Conservation (phyloP, 2,113 vertebrate genomes). For the Sinocyclocheilus anophthalmus region DNA sequence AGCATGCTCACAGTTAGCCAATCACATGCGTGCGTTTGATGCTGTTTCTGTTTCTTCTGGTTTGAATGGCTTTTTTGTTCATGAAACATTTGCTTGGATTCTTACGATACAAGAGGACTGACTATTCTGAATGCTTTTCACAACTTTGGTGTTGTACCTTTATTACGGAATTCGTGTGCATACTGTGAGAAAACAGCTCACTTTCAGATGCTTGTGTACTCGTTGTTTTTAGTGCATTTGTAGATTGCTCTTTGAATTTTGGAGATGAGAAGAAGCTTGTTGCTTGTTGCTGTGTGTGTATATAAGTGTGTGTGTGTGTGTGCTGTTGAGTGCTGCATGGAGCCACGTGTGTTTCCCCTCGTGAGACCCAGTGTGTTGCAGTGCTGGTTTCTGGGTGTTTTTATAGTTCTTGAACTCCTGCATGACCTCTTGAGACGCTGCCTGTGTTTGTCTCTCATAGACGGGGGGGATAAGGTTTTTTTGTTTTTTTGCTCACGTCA, state of each 20-base stretch:
- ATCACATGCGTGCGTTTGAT: conserved; percentile 43
- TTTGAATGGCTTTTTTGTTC: conserved; percentile 40
- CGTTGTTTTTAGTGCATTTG: conserved; percentile 28
- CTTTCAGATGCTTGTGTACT: conserved; percentile 27
- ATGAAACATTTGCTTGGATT: conserved; percentile 21
- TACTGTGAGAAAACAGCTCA: conserved; percentile 9
- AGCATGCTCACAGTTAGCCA: conserved; percentile 51
- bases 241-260: conserved; percentile 18
- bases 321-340: no score
- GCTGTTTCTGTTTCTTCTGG: conserved; percentile 35
- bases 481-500: conserved; percentile 32
- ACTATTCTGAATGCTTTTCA: conserved; percentile 30
- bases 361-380: conserved; percentile 12
- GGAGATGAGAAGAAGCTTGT: conserved; percentile 2
- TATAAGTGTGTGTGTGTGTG: background rate
- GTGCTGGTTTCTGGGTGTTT: conserved; percentile 36
- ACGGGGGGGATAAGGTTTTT: no score
- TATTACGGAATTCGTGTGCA: conserved; percentile 16
- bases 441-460: background rate
- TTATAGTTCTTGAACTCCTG: conserved; percentile 28
- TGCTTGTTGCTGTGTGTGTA: conserved; percentile 20
- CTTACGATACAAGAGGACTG: conserved; percentile 7
- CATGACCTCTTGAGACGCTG: conserved; percentile 46
- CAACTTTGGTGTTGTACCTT: conserved; percentile 12
- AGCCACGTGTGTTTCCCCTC: background rate